Evolutionary conservation across 2,888 invertebrate species (phyloP).

Genomic region (Salpingus planirostris): DNA sequence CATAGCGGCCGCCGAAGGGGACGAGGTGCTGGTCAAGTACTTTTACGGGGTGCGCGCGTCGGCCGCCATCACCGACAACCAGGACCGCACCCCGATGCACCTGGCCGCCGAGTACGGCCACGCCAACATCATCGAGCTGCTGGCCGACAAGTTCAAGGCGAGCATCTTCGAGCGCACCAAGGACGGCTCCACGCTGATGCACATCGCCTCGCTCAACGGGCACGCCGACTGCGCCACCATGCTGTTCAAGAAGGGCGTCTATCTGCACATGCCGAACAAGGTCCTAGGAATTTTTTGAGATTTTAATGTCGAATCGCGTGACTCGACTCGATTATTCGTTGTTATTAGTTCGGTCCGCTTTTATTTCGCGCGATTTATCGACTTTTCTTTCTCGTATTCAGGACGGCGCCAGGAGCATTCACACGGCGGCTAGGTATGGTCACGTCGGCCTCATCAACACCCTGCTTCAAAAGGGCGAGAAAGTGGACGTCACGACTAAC

Average conservation of each 20-base stretch:
- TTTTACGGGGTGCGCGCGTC: conserved; percentile 92
- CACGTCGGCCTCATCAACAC: conserved; percentile 97
- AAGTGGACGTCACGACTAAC: conserved; percentile 91
- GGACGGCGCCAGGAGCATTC: conserved; percentile 94
- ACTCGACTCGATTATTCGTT: too few relatives aligned
- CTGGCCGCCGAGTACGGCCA: conserved; percentile 96
- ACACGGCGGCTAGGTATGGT: conserved; percentile 94
- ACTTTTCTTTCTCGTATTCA: too few relatives aligned
- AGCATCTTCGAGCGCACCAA: conserved; percentile 94
- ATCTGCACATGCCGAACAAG: conserved; percentile 99
- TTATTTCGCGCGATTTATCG: too few relatives aligned
- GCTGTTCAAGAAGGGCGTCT: conserved; percentile 97
- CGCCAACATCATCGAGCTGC: conserved; percentile 86
- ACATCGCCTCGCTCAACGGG: conserved; percentile 94
- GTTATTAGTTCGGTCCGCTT: too few relatives aligned
- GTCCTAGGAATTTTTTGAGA: too few relatives aligned
- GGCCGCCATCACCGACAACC: conserved; percentile 89
- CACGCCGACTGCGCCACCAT: conserved; percentile 98
- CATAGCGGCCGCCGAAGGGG: conserved; percentile 92
- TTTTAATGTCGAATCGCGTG: too few relatives aligned
- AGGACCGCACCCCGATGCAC: conserved; percentile 96
- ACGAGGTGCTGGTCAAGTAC: conserved; percentile 89
- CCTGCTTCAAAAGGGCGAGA: conserved; percentile 89
- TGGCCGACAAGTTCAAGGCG: conserved; percentile 96
- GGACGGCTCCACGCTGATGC: conserved; percentile 97